Base-by-base conservation (phyloP, 2,888 invertebrate genomes). In the Clostera curtula region DNA sequence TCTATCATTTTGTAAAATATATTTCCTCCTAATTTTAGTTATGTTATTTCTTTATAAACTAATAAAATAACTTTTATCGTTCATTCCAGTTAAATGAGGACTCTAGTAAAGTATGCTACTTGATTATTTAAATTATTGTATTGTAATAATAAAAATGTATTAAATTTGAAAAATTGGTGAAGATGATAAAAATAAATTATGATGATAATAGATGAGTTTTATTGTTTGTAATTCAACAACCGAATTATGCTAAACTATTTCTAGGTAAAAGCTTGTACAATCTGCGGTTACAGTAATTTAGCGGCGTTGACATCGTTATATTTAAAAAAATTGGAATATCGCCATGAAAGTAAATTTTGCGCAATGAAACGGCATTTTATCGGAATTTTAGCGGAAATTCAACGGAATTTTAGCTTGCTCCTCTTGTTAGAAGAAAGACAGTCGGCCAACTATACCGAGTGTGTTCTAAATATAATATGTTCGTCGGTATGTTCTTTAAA, bases 91-190 rank as follows among this genome's bases (percentile, higher is more conserved):
- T 75, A 79, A 79, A 80, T 76, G 75, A 80, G 68, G 72, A 70
- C 67, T 72, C 64, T 79, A 79, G 75, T 52, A 63, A 70, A 69
- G 63, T 79, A 75, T 69, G 69, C 71, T 73, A 76, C 71, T 68
- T 71, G 74, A 73, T 77, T 80, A 80, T 79, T 77, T 79, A 80
- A 83, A 83, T 82, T 82, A 83, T 82, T 82, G 71, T 82, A 82
- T 67, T 77, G 75, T 80, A 79, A 70, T 71, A 72, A 74, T 79
- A 75, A 79, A n/a, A 75, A 56, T 80, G 79, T 82, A 83, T 68
- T 74, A 71, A 79, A 77, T 72, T 79, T 75, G 75, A 79, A 69
- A 75, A 74, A 75, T 77, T 79, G 83, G 72, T 80, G 77, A 80
- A 70, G 70, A 82, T 72, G 74, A 76, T 75, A 74, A 80, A 83